Conservation (phyloP, 2,888 invertebrate species). For the Eudemis profundana region DNA sequence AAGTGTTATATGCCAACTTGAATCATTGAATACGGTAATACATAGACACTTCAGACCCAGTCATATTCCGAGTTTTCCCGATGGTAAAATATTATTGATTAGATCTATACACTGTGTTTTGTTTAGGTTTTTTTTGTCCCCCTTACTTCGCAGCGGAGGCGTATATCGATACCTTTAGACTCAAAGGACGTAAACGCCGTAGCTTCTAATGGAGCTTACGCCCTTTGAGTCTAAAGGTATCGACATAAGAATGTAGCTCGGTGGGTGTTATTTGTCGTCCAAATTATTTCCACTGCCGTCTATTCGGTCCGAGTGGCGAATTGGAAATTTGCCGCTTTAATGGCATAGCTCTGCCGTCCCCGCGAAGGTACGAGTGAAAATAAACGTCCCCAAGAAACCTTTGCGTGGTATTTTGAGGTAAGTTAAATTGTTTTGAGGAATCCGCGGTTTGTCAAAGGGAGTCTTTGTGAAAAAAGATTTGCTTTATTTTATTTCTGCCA, state of each 20-base stretch:
- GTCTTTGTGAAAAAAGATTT: conserved; percentile 8
- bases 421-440: conserved; percentile 31
- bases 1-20: too few species aligned
- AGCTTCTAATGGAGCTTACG: too few species aligned
- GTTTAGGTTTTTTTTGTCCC: too few species aligned
- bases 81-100: too few species aligned
- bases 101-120: too few species aligned
- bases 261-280: conserved; percentile 38
- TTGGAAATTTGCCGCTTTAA: conserved; percentile 35
- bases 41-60: too few species aligned
- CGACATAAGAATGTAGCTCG: conserved; percentile 24
- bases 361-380: conserved; percentile 8
- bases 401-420: conserved; percentile 31
- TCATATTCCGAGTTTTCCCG: too few species aligned
- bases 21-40: too few species aligned
- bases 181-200: too few species aligned
- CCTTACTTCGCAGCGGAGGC: too few species aligned
- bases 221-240: conserved; percentile 3
- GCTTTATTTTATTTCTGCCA: neutral
- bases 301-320: conserved; percentile 30
- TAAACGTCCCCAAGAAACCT: conserved; percentile 28
- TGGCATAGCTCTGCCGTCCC: conserved; percentile 21
- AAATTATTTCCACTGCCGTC: conserved; percentile 37
- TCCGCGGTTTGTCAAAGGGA: conserved; percentile 1
- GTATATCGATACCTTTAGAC: too few species aligned